phyloP scores from a whole-genome alignment of 2,797 vertebrate genomes.

The Acomys russatus region DNA sequence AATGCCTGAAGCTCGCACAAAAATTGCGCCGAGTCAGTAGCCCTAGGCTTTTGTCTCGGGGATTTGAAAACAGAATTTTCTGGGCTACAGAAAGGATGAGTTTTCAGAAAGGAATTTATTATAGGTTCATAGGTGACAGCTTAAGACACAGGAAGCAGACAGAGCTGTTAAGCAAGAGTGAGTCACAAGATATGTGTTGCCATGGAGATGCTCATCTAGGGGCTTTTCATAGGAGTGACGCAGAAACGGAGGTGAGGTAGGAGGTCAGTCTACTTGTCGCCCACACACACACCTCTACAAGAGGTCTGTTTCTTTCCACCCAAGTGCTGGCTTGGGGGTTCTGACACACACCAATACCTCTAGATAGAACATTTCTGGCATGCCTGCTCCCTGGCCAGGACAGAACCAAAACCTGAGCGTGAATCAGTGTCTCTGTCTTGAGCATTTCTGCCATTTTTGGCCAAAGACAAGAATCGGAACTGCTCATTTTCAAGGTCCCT shows the following conservation, averaged over 20 bases:
- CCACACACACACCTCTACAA: neutral
- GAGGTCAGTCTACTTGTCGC: neutral
- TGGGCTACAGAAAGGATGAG: neutral
- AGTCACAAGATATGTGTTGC: slow-evolving; percentile 16
- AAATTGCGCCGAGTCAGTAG: neutral
- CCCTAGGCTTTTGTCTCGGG: neutral
- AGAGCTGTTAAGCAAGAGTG: slow-evolving; percentile 8
- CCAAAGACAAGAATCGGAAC: neutral
- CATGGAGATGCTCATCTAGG: neutral
- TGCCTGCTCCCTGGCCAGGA: neutral
- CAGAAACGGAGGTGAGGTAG: neutral
- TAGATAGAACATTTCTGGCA: neutral
- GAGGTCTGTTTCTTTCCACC: neutral
- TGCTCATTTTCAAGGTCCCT: neutral
- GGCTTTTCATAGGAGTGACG: neutral
- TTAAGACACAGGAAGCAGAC: slow-evolving; percentile 22
- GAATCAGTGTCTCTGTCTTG: neutral
- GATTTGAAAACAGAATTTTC: slow-evolving; percentile 1
- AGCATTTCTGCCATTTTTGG: neutral
- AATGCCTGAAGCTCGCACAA: neutral
- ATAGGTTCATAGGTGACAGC: slow-evolving; percentile 17
- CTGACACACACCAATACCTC: neutral
- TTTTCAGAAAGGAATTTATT: slow-evolving; percentile 34
- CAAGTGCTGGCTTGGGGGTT: neutral
- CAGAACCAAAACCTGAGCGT: neutral